Evolutionary conservation across 1,140 invertebrate genomes (phyloP).

Genomic region (Drosophila melanica): DNA sequence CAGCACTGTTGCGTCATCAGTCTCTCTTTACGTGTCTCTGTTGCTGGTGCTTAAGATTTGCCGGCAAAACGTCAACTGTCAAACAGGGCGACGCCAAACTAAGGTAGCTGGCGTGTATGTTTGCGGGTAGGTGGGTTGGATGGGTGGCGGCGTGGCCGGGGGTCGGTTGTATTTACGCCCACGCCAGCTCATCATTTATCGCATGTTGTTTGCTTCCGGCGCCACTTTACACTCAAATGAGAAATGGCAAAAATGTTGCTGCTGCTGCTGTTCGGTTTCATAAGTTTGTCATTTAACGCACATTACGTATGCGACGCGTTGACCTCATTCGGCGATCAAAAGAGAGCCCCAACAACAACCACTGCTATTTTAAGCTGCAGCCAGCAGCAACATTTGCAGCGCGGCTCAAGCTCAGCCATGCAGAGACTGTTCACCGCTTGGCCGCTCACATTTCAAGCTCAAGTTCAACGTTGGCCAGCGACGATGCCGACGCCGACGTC

Average conservation of each 20-base stretch:
- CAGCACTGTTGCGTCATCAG: slow-evolving; percentile 46
- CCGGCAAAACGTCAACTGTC: slow-evolving; percentile 76
- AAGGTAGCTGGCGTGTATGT: slow-evolving; percentile 1
- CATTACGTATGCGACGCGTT: slow-evolving; percentile 75
- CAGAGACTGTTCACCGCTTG: slow-evolving; percentile 28
- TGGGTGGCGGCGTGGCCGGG: slow-evolving; percentile 13
- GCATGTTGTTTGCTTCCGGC: slow-evolving; percentile 71
- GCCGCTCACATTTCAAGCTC: slow-evolving; percentile 73
- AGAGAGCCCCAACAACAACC: slow-evolving; percentile 18
- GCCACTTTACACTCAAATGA: slow-evolving; percentile 55
- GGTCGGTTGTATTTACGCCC: slow-evolving; percentile 28
- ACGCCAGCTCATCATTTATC: slow-evolving; percentile 60
- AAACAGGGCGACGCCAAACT: slow-evolving; percentile 63
- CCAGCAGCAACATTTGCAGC: slow-evolving; percentile 14
- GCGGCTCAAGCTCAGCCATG: slow-evolving; percentile 47
- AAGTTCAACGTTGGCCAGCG: slow-evolving; percentile 67
- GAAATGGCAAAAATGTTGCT: slow-evolving; percentile 13
- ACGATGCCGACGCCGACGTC: neutral
- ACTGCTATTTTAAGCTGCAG: slow-evolving; percentile 22
- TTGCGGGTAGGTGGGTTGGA: neutral
- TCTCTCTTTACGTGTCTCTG: slow-evolving; percentile 32
- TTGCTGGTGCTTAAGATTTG: slow-evolving; percentile 45
- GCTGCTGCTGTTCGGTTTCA: slow-evolving; percentile 52
- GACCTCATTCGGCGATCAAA: slow-evolving; percentile 67
- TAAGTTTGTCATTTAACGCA: slow-evolving; percentile 72